These are phyloP conservation scores for Sinocyclocheilus anophthalmus DNA, from an alignment of 2,113 vertebrate species.

Conservation along the genomic window DNA sequence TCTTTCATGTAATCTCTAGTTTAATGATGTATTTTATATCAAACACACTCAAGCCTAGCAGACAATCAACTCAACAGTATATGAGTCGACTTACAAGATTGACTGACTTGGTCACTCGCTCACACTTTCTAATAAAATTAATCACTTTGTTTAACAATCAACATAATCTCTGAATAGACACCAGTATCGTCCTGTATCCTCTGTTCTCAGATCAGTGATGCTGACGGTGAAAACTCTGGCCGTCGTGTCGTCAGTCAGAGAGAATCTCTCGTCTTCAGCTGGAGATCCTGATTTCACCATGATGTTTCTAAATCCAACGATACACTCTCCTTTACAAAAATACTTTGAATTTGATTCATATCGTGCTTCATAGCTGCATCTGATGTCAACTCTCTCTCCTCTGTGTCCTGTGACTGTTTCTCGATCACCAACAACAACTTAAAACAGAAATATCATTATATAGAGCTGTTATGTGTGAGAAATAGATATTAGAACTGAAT, in stretches of 20 bases:
- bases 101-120: no score
- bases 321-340: conserved; percentile 64
- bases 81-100: not conserved
- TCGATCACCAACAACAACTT: conserved; percentile 1
- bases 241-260: conserved; percentile 45
- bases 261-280: conserved; percentile 52
- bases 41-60: not conserved
- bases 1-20: not conserved
- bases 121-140: not conserved
- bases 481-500: not conserved
- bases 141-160: conserved; percentile 53
- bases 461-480: not conserved
- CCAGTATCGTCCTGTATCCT: conserved; percentile 61
- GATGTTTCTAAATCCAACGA: no score
- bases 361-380: conserved; percentile 44
- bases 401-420: conserved; percentile 21
- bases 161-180: conserved; percentile 59
- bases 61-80: not conserved
- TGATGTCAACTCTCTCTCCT: conserved; percentile 23
- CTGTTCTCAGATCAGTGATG: conserved; percentile 61
- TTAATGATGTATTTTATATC: not conserved
- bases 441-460: conserved; percentile 1
- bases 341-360: conserved; percentile 37
- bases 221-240: conserved; percentile 59
- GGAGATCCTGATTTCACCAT: not conserved